phyloP scores from a whole-genome alignment of 1,140 invertebrate genomes.

The Amyelois transitella region DNA sequence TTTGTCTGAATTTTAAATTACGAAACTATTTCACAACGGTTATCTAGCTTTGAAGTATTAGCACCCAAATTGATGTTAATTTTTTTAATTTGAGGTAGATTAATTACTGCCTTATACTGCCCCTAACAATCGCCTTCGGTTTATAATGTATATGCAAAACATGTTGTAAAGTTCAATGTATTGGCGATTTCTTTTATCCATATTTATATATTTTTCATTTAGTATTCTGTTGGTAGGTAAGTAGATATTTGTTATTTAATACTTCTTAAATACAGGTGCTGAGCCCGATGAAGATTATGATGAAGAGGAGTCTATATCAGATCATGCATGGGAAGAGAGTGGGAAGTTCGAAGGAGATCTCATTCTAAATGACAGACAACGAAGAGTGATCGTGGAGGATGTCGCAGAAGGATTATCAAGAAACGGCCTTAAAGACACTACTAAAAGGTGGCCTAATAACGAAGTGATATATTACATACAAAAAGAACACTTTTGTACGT shows the following conservation, averaged over 20 bases:
- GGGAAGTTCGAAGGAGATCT: constrained; percentile 74
- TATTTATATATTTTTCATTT: neutral
- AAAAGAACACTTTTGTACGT: constrained; percentile 79
- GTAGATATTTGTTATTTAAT: neutral
- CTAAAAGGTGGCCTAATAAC: constrained; percentile 78
- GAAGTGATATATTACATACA: constrained; percentile 79
- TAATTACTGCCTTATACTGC: too few relatives aligned
- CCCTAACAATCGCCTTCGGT: too few relatives aligned
- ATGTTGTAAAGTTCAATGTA: too few relatives aligned
- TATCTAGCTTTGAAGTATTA: too few relatives aligned
- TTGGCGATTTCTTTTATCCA: too few relatives aligned
- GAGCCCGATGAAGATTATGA: constrained; percentile 48
- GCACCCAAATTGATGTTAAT: too few relatives aligned
- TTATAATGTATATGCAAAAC: too few relatives aligned
- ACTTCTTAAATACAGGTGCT: constrained; percentile 39
- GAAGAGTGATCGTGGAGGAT: constrained; percentile 58
- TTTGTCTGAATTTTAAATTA: neutral
- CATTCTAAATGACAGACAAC: constrained; percentile 61
- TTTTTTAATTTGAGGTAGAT: too few relatives aligned
- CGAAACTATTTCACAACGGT: too few relatives aligned
- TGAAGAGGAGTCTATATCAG: constrained; percentile 45
- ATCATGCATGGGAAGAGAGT: constrained; percentile 70
- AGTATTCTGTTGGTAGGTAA: constrained; percentile 3
- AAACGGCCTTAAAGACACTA: constrained; percentile 78
- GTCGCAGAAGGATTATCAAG: constrained; percentile 65